Base-by-base conservation (phyloP, 2,113 vertebrate genomes). In the Corythornis madagascariensis region DNA sequence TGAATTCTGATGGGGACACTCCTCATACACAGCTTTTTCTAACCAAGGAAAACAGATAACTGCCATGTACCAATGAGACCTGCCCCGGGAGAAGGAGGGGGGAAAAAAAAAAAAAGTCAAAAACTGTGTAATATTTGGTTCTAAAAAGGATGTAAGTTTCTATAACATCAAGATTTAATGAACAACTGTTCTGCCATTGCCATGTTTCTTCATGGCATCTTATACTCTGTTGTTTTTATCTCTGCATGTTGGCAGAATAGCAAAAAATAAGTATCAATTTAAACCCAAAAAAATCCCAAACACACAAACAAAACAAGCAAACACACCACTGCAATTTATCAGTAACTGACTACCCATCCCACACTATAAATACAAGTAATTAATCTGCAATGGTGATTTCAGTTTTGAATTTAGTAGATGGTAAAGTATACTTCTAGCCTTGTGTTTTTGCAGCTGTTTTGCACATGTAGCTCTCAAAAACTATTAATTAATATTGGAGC, bases 61-160 rank as follows among this genome's bases (percentile, higher is more conserved):
- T 82, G 98, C 99, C 83, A 99, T 98, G 95, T 99, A 99, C 99
- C 99, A 99, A 90, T 99, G 99, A 96, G 98, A 98, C 96, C 99
- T 99, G 92, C 52, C 80, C 89, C 8, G 13, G 26, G 26, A 82
- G 13, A 84, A 2, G 3, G 15, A 15, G 48, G 12, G n/a, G 7
- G 14, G 10, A 40, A 48, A 55, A 73, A 25, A 17, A 0, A 48
- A 55, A 73, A 25, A 19, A 0, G 0, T 89, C 53, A 93, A 18
- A 18, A 78, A 57, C 6, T 52, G 8, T 16, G 0, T 50, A 83
- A 67, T 15, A 53, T 8, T 60, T 71, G 10, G 16, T 82, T 89
- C 57, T 70, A 43, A 76, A 90, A 92, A 67, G 24, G 52, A 26
- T 60, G 35, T 7, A 89, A 77, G 19, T 28, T 75, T 82, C 88